Evolutionary conservation across 2,888 invertebrate genomes (phyloP).

Genomic region (Drosophila borborema): DNA sequence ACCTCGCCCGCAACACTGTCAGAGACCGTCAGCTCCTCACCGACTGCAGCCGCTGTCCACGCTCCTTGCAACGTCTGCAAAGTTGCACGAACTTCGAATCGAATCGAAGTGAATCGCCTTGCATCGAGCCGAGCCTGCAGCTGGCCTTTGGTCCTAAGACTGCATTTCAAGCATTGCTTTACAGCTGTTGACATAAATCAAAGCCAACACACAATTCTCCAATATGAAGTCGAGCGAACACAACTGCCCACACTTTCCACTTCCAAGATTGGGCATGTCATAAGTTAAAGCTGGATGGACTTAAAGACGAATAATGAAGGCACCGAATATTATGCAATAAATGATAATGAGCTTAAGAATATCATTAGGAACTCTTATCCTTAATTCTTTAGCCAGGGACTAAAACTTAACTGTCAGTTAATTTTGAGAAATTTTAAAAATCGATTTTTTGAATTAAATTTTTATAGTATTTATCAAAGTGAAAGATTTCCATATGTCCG

Average conservation of each 20-base stretch:
- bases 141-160: neutral
- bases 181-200: conserved; percentile 28
- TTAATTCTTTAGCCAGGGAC: too few species aligned
- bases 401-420: neutral
- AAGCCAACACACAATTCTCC: neutral
- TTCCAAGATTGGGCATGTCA: neutral
- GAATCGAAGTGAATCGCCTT: neutral
- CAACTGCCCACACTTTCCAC: neutral
- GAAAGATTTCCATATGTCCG: too few species aligned
- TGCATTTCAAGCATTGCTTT: conserved; percentile 9
- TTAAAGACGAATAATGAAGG: neutral
- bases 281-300: neutral
- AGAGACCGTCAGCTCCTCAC: conserved; percentile 2
- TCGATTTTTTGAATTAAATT: too few species aligned
- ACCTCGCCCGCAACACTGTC: conserved; percentile 18
- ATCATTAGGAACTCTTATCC: neutral
- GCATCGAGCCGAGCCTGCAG: conserved; percentile 18
- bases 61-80: conserved; percentile 21
- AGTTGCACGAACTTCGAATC: conserved; percentile 16
- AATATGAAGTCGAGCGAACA: conserved; percentile 5
- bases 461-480: too few species aligned
- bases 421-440: neutral
- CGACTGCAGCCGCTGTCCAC: conserved; percentile 14
- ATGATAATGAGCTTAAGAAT: neutral
- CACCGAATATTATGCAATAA: neutral